These are phyloP conservation scores for Podarcis lilfordi DNA, from an alignment of 2,797 vertebrate species.

Conservation along the genomic window DNA sequence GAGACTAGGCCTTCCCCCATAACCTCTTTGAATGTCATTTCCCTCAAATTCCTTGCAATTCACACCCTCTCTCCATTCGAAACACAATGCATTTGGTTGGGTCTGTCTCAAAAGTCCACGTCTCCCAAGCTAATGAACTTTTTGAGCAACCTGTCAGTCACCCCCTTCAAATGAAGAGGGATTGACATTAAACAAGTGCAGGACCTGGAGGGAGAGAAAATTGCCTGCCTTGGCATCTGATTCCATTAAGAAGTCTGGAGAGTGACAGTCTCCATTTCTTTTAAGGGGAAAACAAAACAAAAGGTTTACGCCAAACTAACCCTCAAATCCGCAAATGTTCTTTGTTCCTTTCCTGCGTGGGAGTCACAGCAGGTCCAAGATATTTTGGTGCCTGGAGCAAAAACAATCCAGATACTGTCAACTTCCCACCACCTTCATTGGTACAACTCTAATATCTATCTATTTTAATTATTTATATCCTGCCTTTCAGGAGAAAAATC, in stretches of 20 bases:
- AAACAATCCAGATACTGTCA: not conserved
- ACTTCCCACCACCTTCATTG: not conserved
- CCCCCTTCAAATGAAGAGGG: constrained; percentile 23
- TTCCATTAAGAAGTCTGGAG: constrained; percentile 17
- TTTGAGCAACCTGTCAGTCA: constrained; percentile 32
- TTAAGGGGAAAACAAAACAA: not conserved
- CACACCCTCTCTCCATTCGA: not conserved
- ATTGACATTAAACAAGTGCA: constrained; percentile 21
- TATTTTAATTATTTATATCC: not conserved
- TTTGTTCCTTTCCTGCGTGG: not conserved
- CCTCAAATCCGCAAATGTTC: not conserved
- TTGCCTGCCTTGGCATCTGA: constrained; percentile 22
- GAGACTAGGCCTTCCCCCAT: not conserved
- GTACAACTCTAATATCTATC: not conserved
- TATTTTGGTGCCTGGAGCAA: not conserved
- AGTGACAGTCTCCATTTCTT: constrained; percentile 29
- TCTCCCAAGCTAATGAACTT: constrained; percentile 29
- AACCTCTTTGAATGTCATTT: not conserved
- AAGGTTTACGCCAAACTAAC: not conserved
- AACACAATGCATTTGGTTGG: not conserved
- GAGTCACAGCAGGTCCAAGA: no score
- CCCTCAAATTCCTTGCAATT: not conserved
- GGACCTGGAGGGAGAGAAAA: constrained; percentile 15
- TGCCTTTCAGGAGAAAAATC: not conserved
- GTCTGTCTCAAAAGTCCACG: not conserved